A percentile compares a stretch with the other conserved stretches of the same genome.
Conservation (phyloP, 2,797 vertebrate species). For the Jordanella pulchra region DNA sequence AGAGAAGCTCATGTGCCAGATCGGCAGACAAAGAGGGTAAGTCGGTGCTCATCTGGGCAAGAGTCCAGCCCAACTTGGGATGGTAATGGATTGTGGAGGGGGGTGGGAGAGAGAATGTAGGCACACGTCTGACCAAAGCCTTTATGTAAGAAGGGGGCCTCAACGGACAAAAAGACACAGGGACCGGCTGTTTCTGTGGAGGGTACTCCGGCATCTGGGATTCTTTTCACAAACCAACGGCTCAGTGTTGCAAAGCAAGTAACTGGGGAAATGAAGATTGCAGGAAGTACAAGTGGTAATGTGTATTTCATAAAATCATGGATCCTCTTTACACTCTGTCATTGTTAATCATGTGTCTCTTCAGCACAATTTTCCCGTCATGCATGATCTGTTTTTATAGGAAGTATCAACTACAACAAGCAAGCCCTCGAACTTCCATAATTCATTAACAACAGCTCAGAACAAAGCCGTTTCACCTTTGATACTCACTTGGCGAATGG, state of each 20-base stretch:
- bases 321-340: constrained; percentile 11
- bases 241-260: constrained; percentile 23
- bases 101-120: constrained; percentile 50
- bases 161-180: constrained; percentile 69
- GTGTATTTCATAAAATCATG: background rate
- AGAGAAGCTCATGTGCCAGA: constrained; percentile 58
- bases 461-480: constrained; percentile 52
- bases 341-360: constrained; percentile 1
- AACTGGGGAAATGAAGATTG: constrained; percentile 20
- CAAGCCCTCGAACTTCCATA: constrained; percentile 18
- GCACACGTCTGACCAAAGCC: constrained; percentile 71
- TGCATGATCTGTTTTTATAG: constrained; percentile 18
- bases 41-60: constrained; percentile 56
- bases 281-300: constrained; percentile 8
- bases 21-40: constrained; percentile 63
- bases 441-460: constrained; percentile 43
- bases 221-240: constrained; percentile 57
- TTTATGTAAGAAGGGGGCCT: constrained; percentile 62
- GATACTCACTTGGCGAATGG: constrained; percentile 53
- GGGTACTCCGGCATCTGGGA: constrained; percentile 58
- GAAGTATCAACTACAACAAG: constrained; percentile 19
- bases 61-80: constrained; percentile 51
- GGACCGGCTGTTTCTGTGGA: constrained; percentile 51
- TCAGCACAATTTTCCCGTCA: constrained; percentile 1
- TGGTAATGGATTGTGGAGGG: constrained; percentile 8